Evolutionary conservation across 2,113 vertebrate genomes (phyloP), one percentile per base, ranked within the genome.

Genomic region (Vulpes lagopus): DNA sequence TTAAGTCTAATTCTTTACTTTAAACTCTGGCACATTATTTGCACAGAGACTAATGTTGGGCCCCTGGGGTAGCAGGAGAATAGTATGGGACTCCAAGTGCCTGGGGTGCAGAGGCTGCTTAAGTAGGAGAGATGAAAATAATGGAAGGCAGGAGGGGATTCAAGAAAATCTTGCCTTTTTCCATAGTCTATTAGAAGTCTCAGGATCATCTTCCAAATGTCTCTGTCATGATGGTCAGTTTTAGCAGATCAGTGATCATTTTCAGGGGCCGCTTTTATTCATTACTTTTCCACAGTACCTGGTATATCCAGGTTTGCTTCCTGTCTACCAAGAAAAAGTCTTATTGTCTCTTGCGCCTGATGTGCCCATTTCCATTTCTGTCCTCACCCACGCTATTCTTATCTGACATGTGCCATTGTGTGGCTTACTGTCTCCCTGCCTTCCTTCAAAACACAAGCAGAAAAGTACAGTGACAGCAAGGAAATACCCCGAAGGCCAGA

Each of bases 391-490:
- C 11, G 9, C 43, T 84, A 57, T 83, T 43, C 76, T 69, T 91
- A n/a, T 30, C 38, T 96, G 90, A 95, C 90, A 93, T 27, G 25
- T 82, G 62, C 62, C 53, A 27, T 43, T 62, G 30, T 25, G 32
- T 7, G 20, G 14, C 49, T 78, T 73, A 59, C 38, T 60, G 55
- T 64, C 35, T 69, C 60, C 16, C 43, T 83, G 38, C 62, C 35
- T 81, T 62, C 62, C 19, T 74, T 88, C 53, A 81, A 43, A 94
- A 89, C 38, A 81, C 69, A 81, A 95, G 27, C 32, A 73, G 62
- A 3, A 38, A 87, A 51, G 38, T 19, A 76, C 11, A 74, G 55
- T 96, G 96, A 96, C 81, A 94, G 67, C 84, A 89, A 64, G 89
- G 60, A 93, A 93, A 87, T 59, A 62, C 84, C 53, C 78, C 7